Evolutionary conservation across 2,888 invertebrate species (phyloP).

Genomic region (Leptopilina drosophilae): DNA sequence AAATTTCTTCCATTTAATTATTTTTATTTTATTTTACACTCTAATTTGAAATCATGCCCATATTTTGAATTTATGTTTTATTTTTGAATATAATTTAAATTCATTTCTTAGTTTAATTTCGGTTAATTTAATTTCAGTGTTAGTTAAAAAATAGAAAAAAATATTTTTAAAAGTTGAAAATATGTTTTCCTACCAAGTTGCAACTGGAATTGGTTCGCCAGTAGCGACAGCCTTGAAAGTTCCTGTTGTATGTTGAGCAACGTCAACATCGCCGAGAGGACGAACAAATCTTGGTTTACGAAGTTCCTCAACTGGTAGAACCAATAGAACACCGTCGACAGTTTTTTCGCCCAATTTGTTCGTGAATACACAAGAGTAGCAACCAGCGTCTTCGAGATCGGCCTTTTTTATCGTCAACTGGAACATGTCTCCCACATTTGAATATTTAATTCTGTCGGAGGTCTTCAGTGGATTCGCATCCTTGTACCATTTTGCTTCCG

Average conservation of each 20-base stretch:
- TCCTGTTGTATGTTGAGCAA: conserved; percentile 84
- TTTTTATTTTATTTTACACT: no score
- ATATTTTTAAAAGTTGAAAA: not conserved
- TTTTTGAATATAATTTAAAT: no score
- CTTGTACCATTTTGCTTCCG: conserved; percentile 88
- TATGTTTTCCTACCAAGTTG: conserved; percentile 83
- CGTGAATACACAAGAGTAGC: conserved; percentile 88
- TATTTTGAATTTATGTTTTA: no score
- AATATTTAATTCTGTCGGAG: conserved; percentile 76
- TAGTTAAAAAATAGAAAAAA: no score
- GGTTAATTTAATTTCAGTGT: no score
- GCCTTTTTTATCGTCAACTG: conserved; percentile 86
- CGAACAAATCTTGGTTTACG: conserved; percentile 86
- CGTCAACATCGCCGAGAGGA: conserved; percentile 84
- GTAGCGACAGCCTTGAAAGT: conserved; percentile 86
- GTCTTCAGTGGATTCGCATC: conserved; percentile 85
- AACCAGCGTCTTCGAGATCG: conserved; percentile 85
- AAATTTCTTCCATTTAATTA: no score
- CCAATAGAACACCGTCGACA: conserved; percentile 84
- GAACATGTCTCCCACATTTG: conserved; percentile 79
- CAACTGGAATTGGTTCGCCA: conserved; percentile 93
- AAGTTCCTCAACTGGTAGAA: conserved; percentile 87
- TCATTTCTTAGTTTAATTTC: no score
- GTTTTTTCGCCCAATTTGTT: conserved; percentile 90
- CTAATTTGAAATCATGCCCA: no score